Evolutionary conservation across 2,888 invertebrate genomes (phyloP).

Genomic region (Notodonta ziczac): DNA sequence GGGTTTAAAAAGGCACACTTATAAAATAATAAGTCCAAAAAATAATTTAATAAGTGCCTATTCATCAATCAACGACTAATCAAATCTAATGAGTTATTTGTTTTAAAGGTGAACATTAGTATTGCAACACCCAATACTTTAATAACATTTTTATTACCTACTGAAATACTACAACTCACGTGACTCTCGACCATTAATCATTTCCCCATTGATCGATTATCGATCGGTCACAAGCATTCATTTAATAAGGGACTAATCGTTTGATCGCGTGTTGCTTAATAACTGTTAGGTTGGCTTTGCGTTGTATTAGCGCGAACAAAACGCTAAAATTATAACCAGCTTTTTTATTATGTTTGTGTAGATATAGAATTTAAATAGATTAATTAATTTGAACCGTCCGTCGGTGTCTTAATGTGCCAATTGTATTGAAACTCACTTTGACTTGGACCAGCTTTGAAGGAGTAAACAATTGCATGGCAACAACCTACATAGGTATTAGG

Average conservation of each 20-base stretch:
- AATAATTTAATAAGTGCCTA: too few species aligned
- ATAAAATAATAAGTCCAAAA: too few species aligned
- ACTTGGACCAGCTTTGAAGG: too few species aligned
- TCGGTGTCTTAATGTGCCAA: too few species aligned
- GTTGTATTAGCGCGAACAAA: slow-evolving; percentile 39
- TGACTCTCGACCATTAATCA: slow-evolving; percentile 53
- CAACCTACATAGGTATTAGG: too few species aligned
- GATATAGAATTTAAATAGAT: slow-evolving; percentile 21
- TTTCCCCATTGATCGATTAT: slow-evolving; percentile 56
- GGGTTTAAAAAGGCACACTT: too few species aligned
- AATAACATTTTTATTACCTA: not conserved
- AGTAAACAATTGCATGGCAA: too few species aligned
- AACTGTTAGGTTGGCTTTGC: slow-evolving; percentile 52
- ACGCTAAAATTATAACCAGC: slow-evolving; percentile 17
- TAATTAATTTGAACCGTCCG: not conserved
- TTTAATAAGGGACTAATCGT: slow-evolving; percentile 72
- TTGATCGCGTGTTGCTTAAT: slow-evolving; percentile 62
- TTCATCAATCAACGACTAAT: too few species aligned
- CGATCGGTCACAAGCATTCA: slow-evolving; percentile 69
- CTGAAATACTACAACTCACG: slow-evolving; percentile 1
- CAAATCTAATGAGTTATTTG: not conserved
- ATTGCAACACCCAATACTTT: not conserved
- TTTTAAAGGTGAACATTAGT: not conserved
- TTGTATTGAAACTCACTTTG: too few species aligned
- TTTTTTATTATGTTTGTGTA: slow-evolving; percentile 27